A percentile compares a stretch with the other conserved stretches of the same genome.
phyloP scores from a whole-genome alignment of 2,797 vertebrate species.

The Sarcophilus harrisii region DNA sequence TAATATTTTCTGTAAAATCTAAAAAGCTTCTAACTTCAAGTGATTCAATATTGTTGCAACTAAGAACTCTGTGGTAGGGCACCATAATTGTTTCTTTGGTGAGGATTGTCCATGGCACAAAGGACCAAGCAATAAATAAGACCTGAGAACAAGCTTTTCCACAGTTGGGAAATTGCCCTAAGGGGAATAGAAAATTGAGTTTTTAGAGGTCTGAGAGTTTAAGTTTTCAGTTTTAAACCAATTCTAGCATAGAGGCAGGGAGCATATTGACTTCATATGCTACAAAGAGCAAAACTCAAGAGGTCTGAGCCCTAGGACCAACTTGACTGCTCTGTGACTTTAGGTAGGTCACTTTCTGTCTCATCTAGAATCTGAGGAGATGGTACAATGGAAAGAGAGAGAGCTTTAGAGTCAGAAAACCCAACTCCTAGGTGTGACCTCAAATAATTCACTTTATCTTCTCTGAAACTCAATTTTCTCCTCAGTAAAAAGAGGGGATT shows the following conservation, averaged over 20 bases:
- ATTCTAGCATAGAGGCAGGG: neutral
- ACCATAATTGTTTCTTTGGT: neutral
- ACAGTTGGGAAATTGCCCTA: neutral
- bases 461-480: neutral
- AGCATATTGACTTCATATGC: neutral
- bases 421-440: neutral
- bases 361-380: neutral
- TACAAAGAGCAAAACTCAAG: neutral
- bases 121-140: neutral
- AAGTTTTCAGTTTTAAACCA: neutral
- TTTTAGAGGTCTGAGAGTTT: neutral
- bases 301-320: rapidly evolving
- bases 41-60: neutral
- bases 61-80: neutral
- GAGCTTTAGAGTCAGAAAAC: neutral
- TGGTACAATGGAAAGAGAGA: neutral
- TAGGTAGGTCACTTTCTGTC: neutral
- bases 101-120: neutral
- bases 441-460: neutral
- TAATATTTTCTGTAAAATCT: neutral
- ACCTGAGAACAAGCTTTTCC: neutral
- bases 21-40: neutral
- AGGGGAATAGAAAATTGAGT: neutral
- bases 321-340: no score
- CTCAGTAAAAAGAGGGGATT: neutral